Percentiles rank a stretch among this genome's conserved stretches.
These are phyloP conservation scores for Lasioglossum villosulum DNA, from an alignment of 2,888 invertebrate genomes.

Conservation along the genomic window DNA sequence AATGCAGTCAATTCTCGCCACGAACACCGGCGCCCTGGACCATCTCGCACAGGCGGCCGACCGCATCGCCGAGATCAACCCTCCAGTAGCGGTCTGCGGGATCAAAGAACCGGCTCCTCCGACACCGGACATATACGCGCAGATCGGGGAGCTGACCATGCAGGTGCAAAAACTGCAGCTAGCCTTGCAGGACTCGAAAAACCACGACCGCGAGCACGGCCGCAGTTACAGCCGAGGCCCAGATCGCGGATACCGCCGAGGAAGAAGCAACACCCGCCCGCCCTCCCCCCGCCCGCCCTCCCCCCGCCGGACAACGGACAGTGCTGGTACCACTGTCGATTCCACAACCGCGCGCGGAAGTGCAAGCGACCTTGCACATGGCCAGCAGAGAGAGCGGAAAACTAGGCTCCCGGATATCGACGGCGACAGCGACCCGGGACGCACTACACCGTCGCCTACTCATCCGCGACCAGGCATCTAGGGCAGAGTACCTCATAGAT, in stretches of 20 bases:
- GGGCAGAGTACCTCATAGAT: background rate
- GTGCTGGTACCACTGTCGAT: background rate
- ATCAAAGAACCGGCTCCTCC: no score
- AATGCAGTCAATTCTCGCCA: background rate
- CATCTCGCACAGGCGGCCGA: background rate
- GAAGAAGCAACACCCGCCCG: no score
- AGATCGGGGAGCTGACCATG: no score
- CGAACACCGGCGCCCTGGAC: no score
- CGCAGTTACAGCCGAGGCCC: no score
- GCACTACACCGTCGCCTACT: background rate
- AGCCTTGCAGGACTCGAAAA: no score
- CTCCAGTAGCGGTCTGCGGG: background rate
- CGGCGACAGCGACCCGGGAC: background rate
- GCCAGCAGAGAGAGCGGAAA: background rate
- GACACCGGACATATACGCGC: no score
- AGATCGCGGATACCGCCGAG: no score
- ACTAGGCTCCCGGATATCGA: background rate
- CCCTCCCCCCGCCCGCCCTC: no score
- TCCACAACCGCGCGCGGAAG: accelerated
- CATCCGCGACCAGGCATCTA: background rate
- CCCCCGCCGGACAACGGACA: no score
- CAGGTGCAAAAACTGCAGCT: no score
- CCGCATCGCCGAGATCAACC: background rate
- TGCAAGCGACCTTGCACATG: background rate
- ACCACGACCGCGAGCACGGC: no score